A percentile compares a stretch with the other conserved stretches of the same genome.
Evolutionary conservation across 2,113 vertebrate genomes (phyloP).

Genomic region (Coptodon bakossiorum): DNA sequence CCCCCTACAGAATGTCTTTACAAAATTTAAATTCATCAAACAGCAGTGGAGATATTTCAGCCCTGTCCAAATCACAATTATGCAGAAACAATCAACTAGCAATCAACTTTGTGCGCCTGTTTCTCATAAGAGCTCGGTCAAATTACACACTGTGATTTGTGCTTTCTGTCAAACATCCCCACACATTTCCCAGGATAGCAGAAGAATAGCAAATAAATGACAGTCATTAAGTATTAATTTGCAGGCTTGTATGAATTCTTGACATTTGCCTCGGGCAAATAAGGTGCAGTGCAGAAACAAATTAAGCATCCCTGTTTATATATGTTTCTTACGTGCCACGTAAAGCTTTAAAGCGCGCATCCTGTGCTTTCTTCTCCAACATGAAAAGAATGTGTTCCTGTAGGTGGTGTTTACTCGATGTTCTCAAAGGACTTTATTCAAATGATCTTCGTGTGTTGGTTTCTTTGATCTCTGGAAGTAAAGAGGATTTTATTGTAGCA

Average conservation of each 20-base stretch:
- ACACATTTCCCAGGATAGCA: not conserved
- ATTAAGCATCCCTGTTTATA: not conserved
- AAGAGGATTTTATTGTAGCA: not conserved
- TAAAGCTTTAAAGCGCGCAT: not conserved
- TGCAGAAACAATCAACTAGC: not conserved
- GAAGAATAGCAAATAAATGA: conserved; percentile 28
- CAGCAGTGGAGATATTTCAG: not conserved
- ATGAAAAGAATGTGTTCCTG: conserved; percentile 27
- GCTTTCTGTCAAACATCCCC: not conserved
- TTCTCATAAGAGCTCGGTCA: not conserved
- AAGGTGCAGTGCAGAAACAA: conserved; percentile 11
- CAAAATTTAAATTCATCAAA: not conserved
- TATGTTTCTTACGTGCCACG: not conserved
- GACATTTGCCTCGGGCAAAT: conserved; percentile 33
- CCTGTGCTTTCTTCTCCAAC: not conserved
- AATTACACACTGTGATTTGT: not conserved
- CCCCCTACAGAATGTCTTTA: not conserved
- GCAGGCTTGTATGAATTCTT: conserved; percentile 5
- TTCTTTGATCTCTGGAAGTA: conserved; percentile 31
- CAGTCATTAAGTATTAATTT: conserved; percentile 50
- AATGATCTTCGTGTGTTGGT: not conserved
- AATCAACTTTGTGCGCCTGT: not conserved
- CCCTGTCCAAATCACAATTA: not conserved
- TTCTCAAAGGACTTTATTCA: conserved; percentile 11
- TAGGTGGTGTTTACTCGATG: not conserved